Conservation (phyloP, 2,113 vertebrate species). For the Paracanthobrama guichenoti region DNA sequence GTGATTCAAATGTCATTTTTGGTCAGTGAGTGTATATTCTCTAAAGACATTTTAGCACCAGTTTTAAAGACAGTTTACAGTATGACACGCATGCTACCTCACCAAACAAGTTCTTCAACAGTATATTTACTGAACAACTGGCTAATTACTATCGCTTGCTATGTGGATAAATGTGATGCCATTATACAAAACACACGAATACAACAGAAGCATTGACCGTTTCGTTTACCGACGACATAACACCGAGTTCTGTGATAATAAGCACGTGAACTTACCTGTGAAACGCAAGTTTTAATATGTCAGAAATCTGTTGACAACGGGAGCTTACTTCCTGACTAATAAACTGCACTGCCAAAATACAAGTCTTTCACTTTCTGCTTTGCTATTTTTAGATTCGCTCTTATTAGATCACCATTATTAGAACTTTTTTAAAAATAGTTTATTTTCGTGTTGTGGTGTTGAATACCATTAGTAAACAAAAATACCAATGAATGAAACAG, state of each 20-base stretch:
- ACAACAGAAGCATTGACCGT: neutral
- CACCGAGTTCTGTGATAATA: neutral
- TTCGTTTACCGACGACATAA: neutral
- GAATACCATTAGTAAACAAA: neutral
- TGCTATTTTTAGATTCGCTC: too few relatives aligned
- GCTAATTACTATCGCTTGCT: constrained; percentile 6
- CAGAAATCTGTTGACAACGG: constrained; percentile 21
- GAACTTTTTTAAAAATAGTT: neutral
- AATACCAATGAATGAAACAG: neutral
- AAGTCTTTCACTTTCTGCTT: neutral
- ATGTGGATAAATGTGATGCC: neutral
- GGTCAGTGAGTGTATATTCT: neutral
- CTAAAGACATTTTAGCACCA: neutral
- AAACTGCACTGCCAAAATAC: constrained; percentile 40
- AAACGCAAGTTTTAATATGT: constrained; percentile 24
- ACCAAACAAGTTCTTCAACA: constrained; percentile 20
- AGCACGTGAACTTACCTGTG: constrained; percentile 26
- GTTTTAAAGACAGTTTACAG: neutral
- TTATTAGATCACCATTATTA: neutral
- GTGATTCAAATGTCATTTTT: neutral
- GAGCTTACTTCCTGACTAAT: constrained; percentile 45
- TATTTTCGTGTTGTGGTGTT: neutral
- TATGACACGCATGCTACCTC: neutral
- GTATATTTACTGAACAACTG: neutral
- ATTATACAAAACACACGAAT: neutral